Conservation (phyloP, 2,888 invertebrate species). For the Amphipoea lucens region DNA sequence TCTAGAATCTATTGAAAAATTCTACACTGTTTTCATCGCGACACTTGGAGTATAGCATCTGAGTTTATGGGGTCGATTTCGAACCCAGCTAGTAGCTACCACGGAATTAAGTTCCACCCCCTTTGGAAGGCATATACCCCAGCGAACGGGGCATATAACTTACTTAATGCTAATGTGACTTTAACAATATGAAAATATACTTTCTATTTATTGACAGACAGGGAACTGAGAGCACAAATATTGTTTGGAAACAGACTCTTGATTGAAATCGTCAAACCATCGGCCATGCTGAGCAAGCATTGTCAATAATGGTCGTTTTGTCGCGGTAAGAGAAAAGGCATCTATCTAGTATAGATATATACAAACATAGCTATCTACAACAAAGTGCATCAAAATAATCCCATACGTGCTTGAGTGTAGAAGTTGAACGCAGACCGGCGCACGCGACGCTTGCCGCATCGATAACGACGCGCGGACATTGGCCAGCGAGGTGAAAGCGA, state of each 20-base stretch:
- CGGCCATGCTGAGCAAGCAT: not conserved
- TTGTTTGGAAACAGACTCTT: not conserved
- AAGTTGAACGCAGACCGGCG: conserved; percentile 39
- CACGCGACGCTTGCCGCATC: conserved; percentile 67
- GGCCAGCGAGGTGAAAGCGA: conserved; percentile 73
- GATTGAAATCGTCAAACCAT: not conserved
- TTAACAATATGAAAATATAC: not conserved
- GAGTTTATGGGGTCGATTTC: not conserved
- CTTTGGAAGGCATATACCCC: not conserved
- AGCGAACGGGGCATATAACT: no score
- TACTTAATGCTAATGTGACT: not conserved
- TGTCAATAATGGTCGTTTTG: not conserved
- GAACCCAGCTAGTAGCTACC: not conserved
- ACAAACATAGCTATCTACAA: not conserved
- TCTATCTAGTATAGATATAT: not conserved
- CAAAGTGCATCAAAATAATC: conserved; percentile 51
- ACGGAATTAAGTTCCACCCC: not conserved
- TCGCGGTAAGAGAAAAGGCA: not conserved
- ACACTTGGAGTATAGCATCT: not conserved
- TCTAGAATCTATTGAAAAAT: not conserved
- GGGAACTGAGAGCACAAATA: not conserved
- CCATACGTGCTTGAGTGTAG: conserved; percentile 24
- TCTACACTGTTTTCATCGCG: not conserved
- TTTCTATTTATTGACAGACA: not conserved
- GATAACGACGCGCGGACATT: conserved; percentile 72